Evolutionary conservation across 2,113 vertebrate genomes (phyloP), one percentile per base, ranked within the genome.

Genomic region (Gobius niger): DNA sequence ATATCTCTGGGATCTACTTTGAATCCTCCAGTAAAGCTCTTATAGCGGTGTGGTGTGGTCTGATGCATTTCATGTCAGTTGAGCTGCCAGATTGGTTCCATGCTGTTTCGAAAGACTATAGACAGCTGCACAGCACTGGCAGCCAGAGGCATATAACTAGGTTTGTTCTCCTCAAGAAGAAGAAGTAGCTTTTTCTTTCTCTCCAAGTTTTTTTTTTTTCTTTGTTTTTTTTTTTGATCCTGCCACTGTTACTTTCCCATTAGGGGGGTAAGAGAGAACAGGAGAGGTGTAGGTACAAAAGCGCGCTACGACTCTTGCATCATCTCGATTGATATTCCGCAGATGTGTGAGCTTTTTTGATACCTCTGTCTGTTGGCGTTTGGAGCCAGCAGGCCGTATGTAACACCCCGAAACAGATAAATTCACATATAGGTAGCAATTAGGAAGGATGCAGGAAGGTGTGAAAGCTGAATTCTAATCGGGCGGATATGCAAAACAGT

Each of bases 401-500:
- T 71, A 52, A 47, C 65, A 68, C 54, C 42, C 65, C 61, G 16
- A 67, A 44, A 53, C 49, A 63, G 44, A 72, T 74, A 41, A 63
- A 76, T 46, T 69, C 51, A 51, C 8, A 71, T 59, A 64, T 54
- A 53, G 65, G 64, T 63, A 49, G 66, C 73, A 80, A 68, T 71
- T 73, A 77, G 63, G 56, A 67, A 63, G 73, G 53, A 76, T 40
- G 74, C 73, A 70, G 67, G 47, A 61, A 69, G 60, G 64, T 81
- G 83, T 63, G 75, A 67, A 66, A 47, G 68, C 67, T 67, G 70
- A 69, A 14, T 73, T 18, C 70, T 74, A 82, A 82, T 73, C 84
- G 81, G 78, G 13, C 24, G 73, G 40, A 82, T 68, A 72, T 74
- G 66, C 73, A 78, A 80, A 84, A 52, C 44, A 75, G 75, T 63